These are phyloP conservation scores for Tryphoninae sp. DNA, from an alignment of 2,888 invertebrate genomes.

Conservation along the genomic window DNA sequence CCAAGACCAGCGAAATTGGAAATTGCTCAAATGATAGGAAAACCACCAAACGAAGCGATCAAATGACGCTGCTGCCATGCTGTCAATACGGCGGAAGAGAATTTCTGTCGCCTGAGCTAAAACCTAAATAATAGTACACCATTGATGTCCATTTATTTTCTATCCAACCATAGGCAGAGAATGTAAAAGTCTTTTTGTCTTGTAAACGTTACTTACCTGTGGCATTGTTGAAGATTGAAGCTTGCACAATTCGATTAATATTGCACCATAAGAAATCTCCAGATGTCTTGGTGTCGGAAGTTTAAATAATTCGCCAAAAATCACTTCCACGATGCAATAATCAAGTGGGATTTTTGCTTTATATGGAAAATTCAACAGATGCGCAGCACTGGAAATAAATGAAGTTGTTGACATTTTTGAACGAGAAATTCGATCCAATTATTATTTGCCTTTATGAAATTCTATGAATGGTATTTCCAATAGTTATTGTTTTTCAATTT, in stretches of 20 bases:
- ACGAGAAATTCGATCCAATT: background rate
- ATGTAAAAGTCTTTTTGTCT: background rate
- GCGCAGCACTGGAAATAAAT: conserved; percentile 86
- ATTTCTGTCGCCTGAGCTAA: conserved; percentile 99
- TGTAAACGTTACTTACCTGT: conserved; percentile 83
- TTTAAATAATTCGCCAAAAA: conserved; percentile 96
- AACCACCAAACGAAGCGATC: conserved; percentile 99
- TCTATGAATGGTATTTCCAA: no score
- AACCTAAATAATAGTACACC: conserved; percentile 82
- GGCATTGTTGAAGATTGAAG: conserved; percentile 98
- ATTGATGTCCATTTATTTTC: conserved; percentile 14
- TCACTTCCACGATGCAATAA: conserved; percentile 98
- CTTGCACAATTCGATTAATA: conserved; percentile 98
- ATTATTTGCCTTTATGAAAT: no score
- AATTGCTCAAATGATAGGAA: conserved; percentile 98
- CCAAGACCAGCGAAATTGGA: conserved; percentile 99
- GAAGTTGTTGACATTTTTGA: background rate
- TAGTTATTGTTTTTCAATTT: background rate
- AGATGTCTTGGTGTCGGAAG: conserved; percentile 94
- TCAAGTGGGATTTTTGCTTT: conserved; percentile 97
- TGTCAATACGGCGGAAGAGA: conserved; percentile 96
- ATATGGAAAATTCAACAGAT: conserved; percentile 95
- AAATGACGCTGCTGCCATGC: conserved; percentile 98
- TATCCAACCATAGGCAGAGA: background rate
- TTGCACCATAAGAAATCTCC: conserved; percentile 96